Base-by-base conservation (phyloP, 2,888 invertebrate genomes). In the Netelia virgata region DNA sequence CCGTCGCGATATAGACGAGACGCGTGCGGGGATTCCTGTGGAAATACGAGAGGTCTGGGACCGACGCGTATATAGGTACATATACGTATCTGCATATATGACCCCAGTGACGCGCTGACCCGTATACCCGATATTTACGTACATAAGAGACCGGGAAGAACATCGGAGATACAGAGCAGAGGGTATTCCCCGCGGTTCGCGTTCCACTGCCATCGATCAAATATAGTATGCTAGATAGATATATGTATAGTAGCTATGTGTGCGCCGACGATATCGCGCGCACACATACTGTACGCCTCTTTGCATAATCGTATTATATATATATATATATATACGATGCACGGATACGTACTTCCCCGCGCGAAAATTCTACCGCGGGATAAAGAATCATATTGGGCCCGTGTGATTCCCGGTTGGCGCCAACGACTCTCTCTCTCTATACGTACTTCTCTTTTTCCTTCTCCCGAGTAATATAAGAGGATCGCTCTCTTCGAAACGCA, bases 401-500 rank as follows among this genome's bases (percentile, higher is more conserved):
- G 28, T 28, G 47, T 47, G 47, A 47, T 47, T 47, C 47, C 47
- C 47, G 11, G 47, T 14, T 47, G 47, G 47, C 10, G 28, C 28
- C 3, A 28, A 5, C 28, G 5, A 28, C 28, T 28, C 28, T 28
- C 5, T 28, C 28, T 28, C 5, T 5, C 6, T 0, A n/a, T n/a
- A n/a, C n/a, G n/a, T n/a, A 47, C 14, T 14, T 11, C 14, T 41
- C 20, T 41, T 53, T 55, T 75, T 41, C 36, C 64, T 66, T 66
- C 66, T 53, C 64, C 57, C 36, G 55, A 28, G 28, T 5, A 28
- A 53, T 64, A 75, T 66, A 75, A 75, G 64, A 75, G 64, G 55
- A 55, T 11, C 55, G 36, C 41, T 66, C 57, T 43, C 50, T 20
- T 9, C 75, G 41, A 6, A 23, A 43, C 18, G 16, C 28, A 41